Base-by-base conservation (phyloP, 2,888 invertebrate genomes). In the Dryadula phaetusa region DNA sequence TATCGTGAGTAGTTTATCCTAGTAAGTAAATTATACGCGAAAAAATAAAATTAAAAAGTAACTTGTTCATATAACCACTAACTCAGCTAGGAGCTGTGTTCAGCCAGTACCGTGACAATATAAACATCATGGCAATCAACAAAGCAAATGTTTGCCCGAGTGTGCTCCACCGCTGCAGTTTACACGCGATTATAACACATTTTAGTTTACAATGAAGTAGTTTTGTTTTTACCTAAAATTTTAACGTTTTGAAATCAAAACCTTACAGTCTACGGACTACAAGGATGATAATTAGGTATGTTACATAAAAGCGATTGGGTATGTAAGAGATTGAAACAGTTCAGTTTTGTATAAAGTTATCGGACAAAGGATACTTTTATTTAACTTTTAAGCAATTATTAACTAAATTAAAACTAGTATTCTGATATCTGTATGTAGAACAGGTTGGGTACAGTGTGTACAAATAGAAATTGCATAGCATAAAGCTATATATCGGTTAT, bases 111-210 rank as follows among this genome's bases (percentile, higher is more conserved):
- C 64, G 58, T 61, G 46, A 68, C 68, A 66, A 68, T 65, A 68
- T 63, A 67, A 70, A 70, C 70, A 70, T 64, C 60, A 37, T 58
- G 64, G 70, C 70, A 70, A 70, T 70, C 70, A 70, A 68, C 63
- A 66, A 66, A 53, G 63, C 63, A 70, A 70, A 70, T 66, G 66
- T 70, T 70, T 70, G 63, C 63, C 32, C 7, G 60, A 61, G 40
- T 62, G 66, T 61, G 65, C 62, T 60, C 47, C 53, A 61, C 67
- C 53, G 67, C 58, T 52, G 49, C 65, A 47, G 63, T 67, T 63
- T 67, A 67, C 63, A 64, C 67, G 58, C 58, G 63, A 67, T 64
- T 67, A 67, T 58, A 67, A 52, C 37, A 58, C 56, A 46, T 64
- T 64, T 56, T 46, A 56, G 34, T 34, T 67, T 63, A 28, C 22